phyloP scores from a whole-genome alignment of 1,140 invertebrate genomes.

The Drosophila tani region DNA sequence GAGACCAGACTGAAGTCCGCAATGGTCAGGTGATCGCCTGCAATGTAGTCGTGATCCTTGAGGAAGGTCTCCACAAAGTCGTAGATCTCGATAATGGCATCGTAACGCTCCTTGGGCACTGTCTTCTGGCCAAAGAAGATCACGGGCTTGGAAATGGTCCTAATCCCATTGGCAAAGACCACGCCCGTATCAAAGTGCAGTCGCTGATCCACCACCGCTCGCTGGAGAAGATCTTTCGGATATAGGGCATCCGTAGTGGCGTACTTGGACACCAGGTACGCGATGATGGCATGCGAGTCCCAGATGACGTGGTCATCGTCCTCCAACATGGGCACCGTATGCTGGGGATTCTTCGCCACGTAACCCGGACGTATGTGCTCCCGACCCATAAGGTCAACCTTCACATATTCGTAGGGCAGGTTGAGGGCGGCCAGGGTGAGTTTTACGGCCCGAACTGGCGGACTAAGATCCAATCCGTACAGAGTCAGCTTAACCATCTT shows the following conservation, averaged over 20 bases:
- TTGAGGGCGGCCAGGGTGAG: slow-evolving; percentile 85
- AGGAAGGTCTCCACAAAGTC: slow-evolving; percentile 86
- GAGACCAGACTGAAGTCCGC: slow-evolving; percentile 86
- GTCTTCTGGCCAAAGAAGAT: slow-evolving; percentile 75
- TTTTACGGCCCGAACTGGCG: slow-evolving; percentile 85
- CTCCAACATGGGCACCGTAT: slow-evolving; percentile 80
- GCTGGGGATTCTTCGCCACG: slow-evolving; percentile 82
- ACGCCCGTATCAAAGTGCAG: slow-evolving; percentile 88
- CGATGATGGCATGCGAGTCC: slow-evolving; percentile 85
- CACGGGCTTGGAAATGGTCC: slow-evolving; percentile 85
- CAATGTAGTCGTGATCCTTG: slow-evolving; percentile 85
- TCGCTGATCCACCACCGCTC: slow-evolving; percentile 86
- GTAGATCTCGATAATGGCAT: slow-evolving; percentile 85
- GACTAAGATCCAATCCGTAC: slow-evolving; percentile 79
- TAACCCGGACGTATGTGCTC: slow-evolving; percentile 89
- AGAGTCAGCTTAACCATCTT: slow-evolving; percentile 76
- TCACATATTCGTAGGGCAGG: slow-evolving; percentile 82
- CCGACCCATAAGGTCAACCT: slow-evolving; percentile 87
- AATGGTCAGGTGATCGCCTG: slow-evolving; percentile 86
- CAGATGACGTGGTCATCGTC: slow-evolving; percentile 66
- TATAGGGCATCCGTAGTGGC: slow-evolving; percentile 86
- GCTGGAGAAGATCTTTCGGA: slow-evolving; percentile 86
- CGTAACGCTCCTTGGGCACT: slow-evolving; percentile 55
- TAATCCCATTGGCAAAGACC: slow-evolving; percentile 86
- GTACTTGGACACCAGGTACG: slow-evolving; percentile 87